Evolutionary conservation across 2,797 vertebrate genomes (phyloP).

Genomic region (Pachyuromys duprasi): DNA sequence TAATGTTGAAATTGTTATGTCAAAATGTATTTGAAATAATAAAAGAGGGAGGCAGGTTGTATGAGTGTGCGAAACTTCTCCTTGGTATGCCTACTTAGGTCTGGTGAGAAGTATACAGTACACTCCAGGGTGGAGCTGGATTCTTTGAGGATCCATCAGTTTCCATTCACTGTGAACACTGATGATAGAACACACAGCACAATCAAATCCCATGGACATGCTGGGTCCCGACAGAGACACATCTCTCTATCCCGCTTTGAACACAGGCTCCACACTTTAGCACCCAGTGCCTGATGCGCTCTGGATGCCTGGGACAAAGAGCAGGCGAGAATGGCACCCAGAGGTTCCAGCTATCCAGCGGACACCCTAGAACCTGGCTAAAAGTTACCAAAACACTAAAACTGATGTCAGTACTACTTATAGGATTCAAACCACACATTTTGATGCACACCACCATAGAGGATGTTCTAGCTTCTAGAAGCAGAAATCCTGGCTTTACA

Average conservation of each 20-base stretch:
- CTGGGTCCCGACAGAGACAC: not conserved
- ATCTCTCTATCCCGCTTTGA: not conserved
- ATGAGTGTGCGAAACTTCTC: not conserved
- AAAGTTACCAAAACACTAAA: conserved; percentile 4
- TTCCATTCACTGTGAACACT: not conserved
- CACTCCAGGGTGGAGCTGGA: not conserved
- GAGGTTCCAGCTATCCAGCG: not conserved
- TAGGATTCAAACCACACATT: conserved; percentile 8
- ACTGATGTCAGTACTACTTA: conserved; percentile 49
- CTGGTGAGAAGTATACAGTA: not conserved
- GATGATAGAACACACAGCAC: not conserved
- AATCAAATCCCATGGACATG: not conserved
- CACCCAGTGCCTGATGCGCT: not conserved
- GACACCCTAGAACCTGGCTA: not conserved
- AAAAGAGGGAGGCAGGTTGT: not conserved
- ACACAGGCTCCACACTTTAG: not conserved
- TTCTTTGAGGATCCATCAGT: conserved; percentile 3
- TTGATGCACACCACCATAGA: not conserved
- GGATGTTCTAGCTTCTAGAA: not conserved
- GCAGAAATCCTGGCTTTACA: not conserved
- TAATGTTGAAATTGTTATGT: not conserved
- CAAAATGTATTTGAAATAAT: not conserved
- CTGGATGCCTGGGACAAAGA: not conserved
- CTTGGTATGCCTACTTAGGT: not conserved
- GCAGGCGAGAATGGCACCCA: accelerated